phyloP scores from a whole-genome alignment of 1,140 invertebrate species.

The Anadara kagoshimensis region DNA sequence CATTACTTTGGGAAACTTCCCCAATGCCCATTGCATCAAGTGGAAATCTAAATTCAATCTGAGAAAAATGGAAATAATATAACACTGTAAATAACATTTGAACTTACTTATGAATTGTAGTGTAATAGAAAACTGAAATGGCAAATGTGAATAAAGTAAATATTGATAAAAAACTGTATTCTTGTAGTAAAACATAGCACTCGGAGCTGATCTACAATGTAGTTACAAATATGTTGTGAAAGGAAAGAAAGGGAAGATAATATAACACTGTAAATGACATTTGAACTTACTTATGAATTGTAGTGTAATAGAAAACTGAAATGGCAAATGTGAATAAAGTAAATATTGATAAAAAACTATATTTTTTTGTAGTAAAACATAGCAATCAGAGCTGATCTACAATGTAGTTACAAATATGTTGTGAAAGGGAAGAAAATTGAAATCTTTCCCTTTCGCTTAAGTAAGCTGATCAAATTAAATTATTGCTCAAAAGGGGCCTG shows the following conservation, averaged over 20 bases:
- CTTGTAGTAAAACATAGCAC: neutral
- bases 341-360: neutral
- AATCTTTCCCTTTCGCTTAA: neutral
- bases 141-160: neutral
- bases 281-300: too few species aligned
- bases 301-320: neutral
- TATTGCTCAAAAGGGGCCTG: too few species aligned
- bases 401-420: too few species aligned
- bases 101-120: neutral
- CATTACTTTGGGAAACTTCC: constrained; percentile 76
- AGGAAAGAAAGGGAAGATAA: constrained; percentile 50
- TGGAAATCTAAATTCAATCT: constrained; percentile 77
- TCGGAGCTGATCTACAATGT: neutral
- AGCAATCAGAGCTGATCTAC: neutral
- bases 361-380: neutral
- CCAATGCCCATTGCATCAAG: constrained; percentile 77
- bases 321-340: neutral
- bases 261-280: neutral
- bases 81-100: neutral
- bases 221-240: too few species aligned
- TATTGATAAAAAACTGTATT: neutral
- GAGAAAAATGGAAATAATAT: constrained; percentile 49
- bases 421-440: constrained; percentile 54
- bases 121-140: neutral
- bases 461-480: too few species aligned